phyloP scores from a whole-genome alignment of 2,113 vertebrate genomes.

The Gavialis gangeticus region DNA sequence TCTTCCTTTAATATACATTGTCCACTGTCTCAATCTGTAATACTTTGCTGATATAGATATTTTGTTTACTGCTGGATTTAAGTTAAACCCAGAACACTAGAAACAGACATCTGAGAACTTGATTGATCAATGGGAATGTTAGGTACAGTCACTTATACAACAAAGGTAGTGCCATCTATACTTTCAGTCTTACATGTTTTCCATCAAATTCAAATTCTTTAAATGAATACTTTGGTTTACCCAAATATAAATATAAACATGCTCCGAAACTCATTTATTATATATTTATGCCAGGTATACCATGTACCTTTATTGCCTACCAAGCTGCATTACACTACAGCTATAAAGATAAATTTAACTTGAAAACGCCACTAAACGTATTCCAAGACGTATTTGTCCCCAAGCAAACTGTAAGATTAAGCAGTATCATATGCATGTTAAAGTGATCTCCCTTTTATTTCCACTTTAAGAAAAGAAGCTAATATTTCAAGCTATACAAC shows the following conservation, averaged over 20 bases:
- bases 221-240: neutral
- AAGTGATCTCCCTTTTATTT: neutral
- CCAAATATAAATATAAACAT: neutral
- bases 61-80: slow-evolving; percentile 20
- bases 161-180: slow-evolving; percentile 5
- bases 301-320: neutral
- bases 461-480: slow-evolving; percentile 27
- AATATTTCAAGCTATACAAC: neutral
- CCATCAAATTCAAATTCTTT: neutral
- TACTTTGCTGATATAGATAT: neutral
- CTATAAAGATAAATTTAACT: neutral
- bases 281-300: fast-evolving
- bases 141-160: slow-evolving; percentile 7
- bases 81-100: slow-evolving; percentile 32
- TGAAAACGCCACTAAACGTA: neutral
- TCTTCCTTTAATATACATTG: neutral
- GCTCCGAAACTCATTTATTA: neutral
- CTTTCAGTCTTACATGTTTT: slow-evolving; percentile 11
- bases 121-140: slow-evolving; percentile 27
- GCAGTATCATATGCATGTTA: neutral
- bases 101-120: neutral
- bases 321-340: neutral
- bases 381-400: neutral
- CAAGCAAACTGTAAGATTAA: neutral
- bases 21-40: neutral